Evolutionary conservation across 1,140 invertebrate species (phyloP), one percentile per base, ranked within the genome.

Genomic region (Aphis craccivora): DNA sequence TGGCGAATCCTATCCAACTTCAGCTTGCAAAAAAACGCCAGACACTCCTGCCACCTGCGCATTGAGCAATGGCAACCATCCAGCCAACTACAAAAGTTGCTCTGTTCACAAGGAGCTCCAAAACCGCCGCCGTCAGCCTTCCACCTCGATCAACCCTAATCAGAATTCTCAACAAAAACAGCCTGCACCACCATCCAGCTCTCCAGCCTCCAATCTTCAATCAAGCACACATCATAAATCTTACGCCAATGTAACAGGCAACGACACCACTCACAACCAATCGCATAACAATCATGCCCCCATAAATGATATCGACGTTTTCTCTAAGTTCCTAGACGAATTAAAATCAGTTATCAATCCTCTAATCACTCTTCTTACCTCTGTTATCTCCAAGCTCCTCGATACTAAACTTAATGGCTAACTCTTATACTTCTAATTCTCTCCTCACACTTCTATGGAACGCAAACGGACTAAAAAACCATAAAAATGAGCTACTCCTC

Each of bases 1-100:
- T 53, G 88, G 76, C 4, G 86, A n/a, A 18, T 20, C 37, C 14
- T 87, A 93, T 20, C 0, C 30, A 35, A 90, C 86, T 30, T 6
- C 30, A 1, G 22, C 9, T 7, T 90, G 92, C 20, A 60, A 40
- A 67, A 93, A 93, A 90, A 40, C 55, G 25, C 20, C 8, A 51
- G 67, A 90, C 23, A 35, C n/a, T 25, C 84, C 83, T 5, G 51
- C 90, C 7, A 86, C 45, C 20, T 94, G 93, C 51, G 83, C 84
- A 5, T 9, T 84, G 40, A 92, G 90, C 48, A 18, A 2, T 20
- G 76, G 76, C n/a, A 37, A 20, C 14, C 76, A 81, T 14, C 76
- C n/a, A n/a, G 30, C 67, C 30, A 76, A 76, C 30, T 76, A 76
- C 8, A 76, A 76, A 76, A n/a, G 67, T 6, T 76, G 67, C 30